Percentiles rank a stretch among this genome's conserved stretches.
phyloP scores from a whole-genome alignment of 2,113 vertebrate genomes.

The Chloropsis hardwickii region DNA sequence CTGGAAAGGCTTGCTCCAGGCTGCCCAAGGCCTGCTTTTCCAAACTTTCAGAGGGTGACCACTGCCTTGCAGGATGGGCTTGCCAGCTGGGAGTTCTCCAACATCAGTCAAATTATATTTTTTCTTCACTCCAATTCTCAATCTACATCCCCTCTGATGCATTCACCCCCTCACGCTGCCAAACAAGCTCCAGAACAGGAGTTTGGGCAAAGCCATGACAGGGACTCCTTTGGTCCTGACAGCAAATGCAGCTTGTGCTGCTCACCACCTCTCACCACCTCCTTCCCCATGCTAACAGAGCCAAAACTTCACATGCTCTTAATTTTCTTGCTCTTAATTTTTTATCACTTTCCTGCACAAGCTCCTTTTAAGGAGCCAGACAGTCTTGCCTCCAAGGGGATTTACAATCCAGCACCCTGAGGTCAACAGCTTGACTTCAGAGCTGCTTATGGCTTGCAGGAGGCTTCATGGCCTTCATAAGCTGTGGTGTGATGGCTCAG shows the following conservation, averaged over 20 bases:
- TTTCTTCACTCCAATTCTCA: neutral
- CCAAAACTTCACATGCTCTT: neutral
- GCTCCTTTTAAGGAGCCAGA: neutral
- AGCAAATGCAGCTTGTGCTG: neutral
- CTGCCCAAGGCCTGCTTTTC: neutral
- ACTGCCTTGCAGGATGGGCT: neutral
- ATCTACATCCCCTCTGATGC: neutral
- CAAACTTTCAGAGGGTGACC: neutral
- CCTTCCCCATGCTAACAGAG: neutral
- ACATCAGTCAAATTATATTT: neutral
- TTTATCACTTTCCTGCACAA: neutral
- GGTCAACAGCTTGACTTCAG: neutral
- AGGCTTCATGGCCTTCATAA: neutral
- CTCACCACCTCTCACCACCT: rapidly evolving
- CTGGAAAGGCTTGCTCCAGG: neutral
- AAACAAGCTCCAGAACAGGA: neutral
- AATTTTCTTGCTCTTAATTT: neutral
- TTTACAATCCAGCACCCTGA: neutral
- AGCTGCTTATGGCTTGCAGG: neutral
- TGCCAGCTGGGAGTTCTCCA: neutral
- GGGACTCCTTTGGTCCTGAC: neutral
- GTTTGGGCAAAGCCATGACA: neutral
- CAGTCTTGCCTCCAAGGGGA: neutral
- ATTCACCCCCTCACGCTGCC: neutral
- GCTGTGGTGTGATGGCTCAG: rapidly evolving